A percentile compares a stretch with the other conserved stretches of the same genome.
Evolutionary conservation across 2,888 invertebrate species (phyloP).

Genomic region (Chaetogeoica ovagalla): DNA sequence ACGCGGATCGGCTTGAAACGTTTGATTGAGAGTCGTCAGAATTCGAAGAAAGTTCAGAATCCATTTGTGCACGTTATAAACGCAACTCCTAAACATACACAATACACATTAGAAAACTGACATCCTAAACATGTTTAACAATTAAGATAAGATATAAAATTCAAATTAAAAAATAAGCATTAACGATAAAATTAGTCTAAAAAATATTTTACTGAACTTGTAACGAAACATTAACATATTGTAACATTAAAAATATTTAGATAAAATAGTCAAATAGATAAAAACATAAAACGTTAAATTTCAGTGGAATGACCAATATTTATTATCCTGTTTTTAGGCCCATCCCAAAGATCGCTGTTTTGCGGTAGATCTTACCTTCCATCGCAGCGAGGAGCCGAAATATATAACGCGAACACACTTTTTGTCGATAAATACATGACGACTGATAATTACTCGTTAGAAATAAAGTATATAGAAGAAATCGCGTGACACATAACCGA

Average conservation of each 20-base stretch:
- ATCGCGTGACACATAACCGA: slow-evolving; percentile 12
- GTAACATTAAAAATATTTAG: slow-evolving; percentile 1
- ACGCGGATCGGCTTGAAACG: slow-evolving; percentile 33
- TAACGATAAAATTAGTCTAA: slow-evolving; percentile 17
- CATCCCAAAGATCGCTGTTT: slow-evolving; percentile 49
- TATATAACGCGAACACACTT: slow-evolving; percentile 50
- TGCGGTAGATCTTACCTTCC: slow-evolving; percentile 50
- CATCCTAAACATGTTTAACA: not conserved
- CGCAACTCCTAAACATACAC: slow-evolving; percentile 13
- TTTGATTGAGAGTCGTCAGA: slow-evolving; percentile 48
- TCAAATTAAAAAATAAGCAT: slow-evolving; percentile 14
- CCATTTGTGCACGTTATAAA: slow-evolving; percentile 33
- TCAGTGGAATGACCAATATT: slow-evolving; percentile 22
- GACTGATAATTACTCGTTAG: slow-evolving; percentile 9
- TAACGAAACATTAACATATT: slow-evolving; percentile 4
- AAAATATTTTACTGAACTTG: slow-evolving; percentile 36
- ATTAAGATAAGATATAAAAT: not conserved
- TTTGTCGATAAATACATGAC: slow-evolving; percentile 43
- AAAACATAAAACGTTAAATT: not conserved
- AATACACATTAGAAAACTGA: not conserved
- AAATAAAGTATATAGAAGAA: slow-evolving; percentile 37
- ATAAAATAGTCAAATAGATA: not conserved
- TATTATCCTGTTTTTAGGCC: slow-evolving; percentile 17
- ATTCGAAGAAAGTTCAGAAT: slow-evolving; percentile 45
- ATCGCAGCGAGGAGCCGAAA: slow-evolving; percentile 41